These are phyloP conservation scores for Pygocentrus nattereri DNA, from an alignment of 2,797 vertebrate species.

Conservation along the genomic window DNA sequence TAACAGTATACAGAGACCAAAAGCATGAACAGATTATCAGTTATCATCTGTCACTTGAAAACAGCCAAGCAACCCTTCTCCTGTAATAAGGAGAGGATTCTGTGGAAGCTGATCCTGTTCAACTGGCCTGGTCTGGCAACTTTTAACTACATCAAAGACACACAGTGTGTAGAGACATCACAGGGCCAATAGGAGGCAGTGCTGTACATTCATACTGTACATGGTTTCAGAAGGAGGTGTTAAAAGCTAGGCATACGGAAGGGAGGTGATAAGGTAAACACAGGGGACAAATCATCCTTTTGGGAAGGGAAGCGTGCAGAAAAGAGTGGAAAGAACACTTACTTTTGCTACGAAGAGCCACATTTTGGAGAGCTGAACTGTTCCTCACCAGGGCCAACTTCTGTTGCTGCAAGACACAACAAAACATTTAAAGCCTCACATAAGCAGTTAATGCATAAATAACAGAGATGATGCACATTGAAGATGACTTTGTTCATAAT, in stretches of 20 bases:
- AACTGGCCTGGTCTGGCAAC: not conserved
- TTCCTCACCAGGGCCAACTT: slow-evolving; percentile 88
- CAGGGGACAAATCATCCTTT: not conserved
- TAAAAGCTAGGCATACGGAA: not conserved
- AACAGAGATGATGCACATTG: not conserved
- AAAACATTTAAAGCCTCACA: not conserved
- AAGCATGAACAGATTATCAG: not conserved
- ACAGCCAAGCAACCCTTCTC: not conserved
- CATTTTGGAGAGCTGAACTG: slow-evolving; percentile 87
- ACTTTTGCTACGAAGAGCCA: slow-evolving; percentile 79
- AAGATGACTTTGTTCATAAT: too few relatives aligned
- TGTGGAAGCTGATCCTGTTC: slow-evolving; percentile 12
- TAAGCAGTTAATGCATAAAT: not conserved
- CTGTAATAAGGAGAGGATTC: not conserved
- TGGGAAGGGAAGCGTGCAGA: not conserved
- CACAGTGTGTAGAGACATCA: not conserved
- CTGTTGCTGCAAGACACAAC: slow-evolving; percentile 81
- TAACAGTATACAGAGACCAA: not conserved
- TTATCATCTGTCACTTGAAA: not conserved
- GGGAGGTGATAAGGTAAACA: not conserved
- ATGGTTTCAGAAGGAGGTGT: not conserved
- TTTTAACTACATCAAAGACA: not conserved
- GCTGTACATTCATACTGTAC: not conserved
- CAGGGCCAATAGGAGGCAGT: slow-evolving; percentile 19
- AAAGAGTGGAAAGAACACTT: slow-evolving; percentile 33